These are phyloP conservation scores for Nothoprocta pentlandii DNA, from an alignment of 2,113 vertebrate species.

Conservation along the genomic window DNA sequence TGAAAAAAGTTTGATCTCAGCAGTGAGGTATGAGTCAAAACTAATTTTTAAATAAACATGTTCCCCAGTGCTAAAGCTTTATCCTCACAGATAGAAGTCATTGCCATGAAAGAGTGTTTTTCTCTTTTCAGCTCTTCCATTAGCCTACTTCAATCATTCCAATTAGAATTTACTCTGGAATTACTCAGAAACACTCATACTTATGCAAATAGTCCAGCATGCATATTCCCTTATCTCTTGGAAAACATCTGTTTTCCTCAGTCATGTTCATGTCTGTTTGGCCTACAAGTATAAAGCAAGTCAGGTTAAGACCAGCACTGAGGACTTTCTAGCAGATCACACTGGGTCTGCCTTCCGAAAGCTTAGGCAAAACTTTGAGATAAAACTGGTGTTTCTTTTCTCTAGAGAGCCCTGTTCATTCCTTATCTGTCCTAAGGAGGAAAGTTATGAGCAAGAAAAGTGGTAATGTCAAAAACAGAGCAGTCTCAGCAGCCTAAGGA, in stretches of 20 bases:
- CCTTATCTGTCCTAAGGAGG: background rate
- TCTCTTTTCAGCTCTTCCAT: background rate
- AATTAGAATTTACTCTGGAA: background rate
- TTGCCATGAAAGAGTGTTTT: background rate
- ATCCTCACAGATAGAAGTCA: background rate
- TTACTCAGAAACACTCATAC: background rate
- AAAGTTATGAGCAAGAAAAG: background rate
- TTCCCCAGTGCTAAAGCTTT: background rate
- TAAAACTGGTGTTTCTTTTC: background rate
- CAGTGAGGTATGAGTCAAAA: background rate
- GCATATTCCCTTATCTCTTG: background rate
- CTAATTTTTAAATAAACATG: background rate
- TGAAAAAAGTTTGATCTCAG: background rate
- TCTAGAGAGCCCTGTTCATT: background rate
- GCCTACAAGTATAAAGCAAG: background rate
- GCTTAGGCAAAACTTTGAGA: background rate
- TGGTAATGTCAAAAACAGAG: background rate
- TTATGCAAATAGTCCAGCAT: background rate
- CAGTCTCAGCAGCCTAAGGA: background rate
- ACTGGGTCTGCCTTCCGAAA: too few relatives aligned
- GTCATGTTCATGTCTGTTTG: background rate
- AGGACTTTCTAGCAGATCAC: background rate
- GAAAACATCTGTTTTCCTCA: background rate
- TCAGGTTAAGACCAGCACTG: background rate
- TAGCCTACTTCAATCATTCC: background rate